These are phyloP conservation scores for Drosophila sulfurigaster DNA, from an alignment of 1,140 invertebrate genomes.

Conservation along the genomic window DNA sequence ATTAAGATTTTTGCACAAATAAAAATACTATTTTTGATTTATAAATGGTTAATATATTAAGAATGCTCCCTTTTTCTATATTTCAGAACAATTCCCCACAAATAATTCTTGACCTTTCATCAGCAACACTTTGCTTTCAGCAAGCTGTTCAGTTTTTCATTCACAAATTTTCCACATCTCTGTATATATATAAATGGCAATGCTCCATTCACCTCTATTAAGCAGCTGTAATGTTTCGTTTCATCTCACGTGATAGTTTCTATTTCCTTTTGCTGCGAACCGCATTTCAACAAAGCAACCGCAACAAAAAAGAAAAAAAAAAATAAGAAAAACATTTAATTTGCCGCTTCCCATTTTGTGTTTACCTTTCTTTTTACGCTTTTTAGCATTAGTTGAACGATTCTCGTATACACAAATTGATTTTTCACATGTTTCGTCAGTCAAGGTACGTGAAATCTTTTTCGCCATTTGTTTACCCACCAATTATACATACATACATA, in stretches of 20 bases:
- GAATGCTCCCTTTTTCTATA: no score
- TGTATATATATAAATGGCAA: neutral
- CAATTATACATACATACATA: constrained; percentile 11
- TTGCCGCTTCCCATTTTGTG: constrained; percentile 30
- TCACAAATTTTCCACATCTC: constrained; percentile 1
- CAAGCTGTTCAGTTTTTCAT: constrained; percentile 9
- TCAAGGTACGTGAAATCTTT: constrained; percentile 53
- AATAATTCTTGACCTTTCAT: no score
- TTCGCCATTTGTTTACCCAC: constrained; percentile 65
- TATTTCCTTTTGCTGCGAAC: constrained; percentile 38
- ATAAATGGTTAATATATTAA: no score
- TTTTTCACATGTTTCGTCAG: constrained; percentile 74
- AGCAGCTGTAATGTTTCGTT: constrained; percentile 20
- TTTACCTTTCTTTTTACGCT: constrained; percentile 32
- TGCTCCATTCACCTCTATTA: constrained; percentile 18
- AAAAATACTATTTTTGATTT: no score
- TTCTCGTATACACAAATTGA: constrained; percentile 59
- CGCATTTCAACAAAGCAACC: constrained; percentile 32
- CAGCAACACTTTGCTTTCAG: neutral
- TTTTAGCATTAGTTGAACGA: constrained; percentile 46
- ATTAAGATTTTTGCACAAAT: no score
- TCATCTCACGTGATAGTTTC: constrained; percentile 43
- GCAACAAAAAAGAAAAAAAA: no score
- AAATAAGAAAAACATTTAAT: constrained; percentile 17
- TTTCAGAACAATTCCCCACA: no score